Conservation (phyloP, 1,140 invertebrate genomes). For the Penaeus chinensis region DNA sequence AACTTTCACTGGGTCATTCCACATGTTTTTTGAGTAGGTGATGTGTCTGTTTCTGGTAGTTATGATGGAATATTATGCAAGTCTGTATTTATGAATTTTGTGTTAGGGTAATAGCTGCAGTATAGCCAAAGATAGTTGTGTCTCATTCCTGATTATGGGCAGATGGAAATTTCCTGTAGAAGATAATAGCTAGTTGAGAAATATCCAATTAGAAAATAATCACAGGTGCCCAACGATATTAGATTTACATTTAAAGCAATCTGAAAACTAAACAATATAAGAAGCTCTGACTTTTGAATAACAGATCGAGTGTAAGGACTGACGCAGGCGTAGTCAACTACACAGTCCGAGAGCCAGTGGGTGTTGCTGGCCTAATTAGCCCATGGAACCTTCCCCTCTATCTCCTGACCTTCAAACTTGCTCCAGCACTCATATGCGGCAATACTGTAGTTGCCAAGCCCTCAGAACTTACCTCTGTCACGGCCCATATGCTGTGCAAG, state of each 20-base stretch:
- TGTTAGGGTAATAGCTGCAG: too few species aligned
- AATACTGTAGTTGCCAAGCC: conserved; percentile 76
- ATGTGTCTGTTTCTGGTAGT: too few species aligned
- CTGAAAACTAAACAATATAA: not conserved
- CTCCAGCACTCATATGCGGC: conserved; percentile 73
- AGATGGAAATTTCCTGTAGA: too few species aligned
- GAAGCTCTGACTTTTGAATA: not conserved
- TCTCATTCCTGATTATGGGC: too few species aligned
- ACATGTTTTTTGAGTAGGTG: too few species aligned
- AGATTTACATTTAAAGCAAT: too few species aligned
- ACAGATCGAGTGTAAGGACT: conserved; percentile 65
- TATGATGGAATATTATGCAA: too few species aligned
- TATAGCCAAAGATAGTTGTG: too few species aligned
- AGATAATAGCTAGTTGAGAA: too few species aligned
- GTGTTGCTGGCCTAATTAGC: conserved; percentile 73
- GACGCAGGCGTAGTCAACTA: conserved; percentile 71
- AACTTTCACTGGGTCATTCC: too few species aligned
- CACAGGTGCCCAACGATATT: not conserved
- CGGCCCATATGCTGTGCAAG: conserved; percentile 72
- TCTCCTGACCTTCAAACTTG: conserved; percentile 74
- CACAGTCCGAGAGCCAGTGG: conserved; percentile 71
- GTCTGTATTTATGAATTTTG: too few species aligned
- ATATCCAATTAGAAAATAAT: too few species aligned
- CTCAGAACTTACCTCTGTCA: conserved; percentile 75
- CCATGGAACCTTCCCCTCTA: conserved; percentile 77